Conservation (phyloP, 1,140 invertebrate genomes). For the Heliconius himera region DNA sequence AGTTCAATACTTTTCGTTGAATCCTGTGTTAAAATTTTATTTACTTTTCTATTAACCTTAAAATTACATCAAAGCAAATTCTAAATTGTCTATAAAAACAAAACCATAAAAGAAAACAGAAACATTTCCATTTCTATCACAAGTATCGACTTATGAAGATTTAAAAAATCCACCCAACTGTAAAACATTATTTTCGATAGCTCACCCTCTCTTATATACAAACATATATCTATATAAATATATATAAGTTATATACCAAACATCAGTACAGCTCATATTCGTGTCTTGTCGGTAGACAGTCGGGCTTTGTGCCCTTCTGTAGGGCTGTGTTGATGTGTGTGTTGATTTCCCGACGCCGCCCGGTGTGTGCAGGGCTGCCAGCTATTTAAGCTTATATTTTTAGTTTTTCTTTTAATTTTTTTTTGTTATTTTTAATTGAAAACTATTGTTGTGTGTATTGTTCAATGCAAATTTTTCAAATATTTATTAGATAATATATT, state of each 20-base stretch:
- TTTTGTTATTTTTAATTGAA: too few relatives aligned
- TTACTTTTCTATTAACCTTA: too few relatives aligned
- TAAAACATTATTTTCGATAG: slow-evolving; percentile 17
- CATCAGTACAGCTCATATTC: slow-evolving; percentile 53
- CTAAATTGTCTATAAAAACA: too few relatives aligned
- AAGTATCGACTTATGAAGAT: slow-evolving; percentile 1
- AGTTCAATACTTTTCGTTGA: too few relatives aligned
- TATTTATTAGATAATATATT: too few relatives aligned
- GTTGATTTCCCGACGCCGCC: slow-evolving; percentile 77
- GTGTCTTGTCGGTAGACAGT: slow-evolving; percentile 71
- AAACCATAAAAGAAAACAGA: too few relatives aligned
- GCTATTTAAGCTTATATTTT: background rate
- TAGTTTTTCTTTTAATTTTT: too few relatives aligned
- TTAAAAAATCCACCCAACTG: slow-evolving; percentile 34
- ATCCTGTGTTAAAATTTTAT: too few relatives aligned
- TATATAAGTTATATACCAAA: slow-evolving; percentile 22
- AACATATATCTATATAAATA: too few relatives aligned
- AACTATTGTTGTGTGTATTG: too few relatives aligned
- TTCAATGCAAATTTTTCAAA: too few relatives aligned
- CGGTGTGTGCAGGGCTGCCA: slow-evolving; percentile 52
- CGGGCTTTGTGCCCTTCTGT: slow-evolving; percentile 74
- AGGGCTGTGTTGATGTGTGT: slow-evolving; percentile 67
- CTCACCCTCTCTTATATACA: slow-evolving; percentile 27
- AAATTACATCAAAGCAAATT: too few relatives aligned
- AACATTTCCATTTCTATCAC: background rate